These are phyloP conservation scores for Vultur gryphus DNA, from an alignment of 2,797 vertebrate species.

Conservation along the genomic window DNA sequence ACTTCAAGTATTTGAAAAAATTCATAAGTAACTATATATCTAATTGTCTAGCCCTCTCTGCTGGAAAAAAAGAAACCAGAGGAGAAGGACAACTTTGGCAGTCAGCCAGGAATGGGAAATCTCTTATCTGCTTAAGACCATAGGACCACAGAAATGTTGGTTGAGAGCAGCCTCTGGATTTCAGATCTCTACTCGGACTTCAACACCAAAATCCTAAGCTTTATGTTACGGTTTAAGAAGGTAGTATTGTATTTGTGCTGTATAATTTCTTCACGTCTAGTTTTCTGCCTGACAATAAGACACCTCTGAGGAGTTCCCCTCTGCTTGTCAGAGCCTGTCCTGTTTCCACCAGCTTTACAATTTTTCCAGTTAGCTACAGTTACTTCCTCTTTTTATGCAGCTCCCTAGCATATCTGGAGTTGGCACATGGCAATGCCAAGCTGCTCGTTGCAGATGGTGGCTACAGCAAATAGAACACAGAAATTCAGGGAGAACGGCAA, in stretches of 20 bases:
- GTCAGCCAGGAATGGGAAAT: neutral
- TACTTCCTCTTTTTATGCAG: neutral
- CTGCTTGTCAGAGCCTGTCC: neutral
- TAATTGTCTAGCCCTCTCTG: neutral
- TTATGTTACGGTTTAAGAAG: neutral
- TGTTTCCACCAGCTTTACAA: neutral
- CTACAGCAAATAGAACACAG: neutral
- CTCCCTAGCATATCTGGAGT: neutral
- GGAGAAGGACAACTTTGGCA: neutral
- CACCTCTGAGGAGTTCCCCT: neutral
- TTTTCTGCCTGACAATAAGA: neutral
- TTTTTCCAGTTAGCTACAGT: neutral
- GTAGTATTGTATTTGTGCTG: neutral
- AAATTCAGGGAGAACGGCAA: neutral
- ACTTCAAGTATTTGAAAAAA: neutral
- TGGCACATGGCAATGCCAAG: neutral
- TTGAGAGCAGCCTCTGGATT: neutral
- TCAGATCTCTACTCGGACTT: neutral
- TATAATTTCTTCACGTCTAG: neutral
- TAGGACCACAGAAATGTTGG: neutral
- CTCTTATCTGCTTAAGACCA: neutral
- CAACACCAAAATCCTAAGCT: neutral
- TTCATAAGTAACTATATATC: rapidly evolving
- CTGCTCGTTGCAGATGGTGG: neutral
- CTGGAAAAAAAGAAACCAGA: neutral